These are phyloP conservation scores for Lanius ludovicianus DNA, from an alignment of 2,113 vertebrate genomes.

Conservation along the genomic window DNA sequence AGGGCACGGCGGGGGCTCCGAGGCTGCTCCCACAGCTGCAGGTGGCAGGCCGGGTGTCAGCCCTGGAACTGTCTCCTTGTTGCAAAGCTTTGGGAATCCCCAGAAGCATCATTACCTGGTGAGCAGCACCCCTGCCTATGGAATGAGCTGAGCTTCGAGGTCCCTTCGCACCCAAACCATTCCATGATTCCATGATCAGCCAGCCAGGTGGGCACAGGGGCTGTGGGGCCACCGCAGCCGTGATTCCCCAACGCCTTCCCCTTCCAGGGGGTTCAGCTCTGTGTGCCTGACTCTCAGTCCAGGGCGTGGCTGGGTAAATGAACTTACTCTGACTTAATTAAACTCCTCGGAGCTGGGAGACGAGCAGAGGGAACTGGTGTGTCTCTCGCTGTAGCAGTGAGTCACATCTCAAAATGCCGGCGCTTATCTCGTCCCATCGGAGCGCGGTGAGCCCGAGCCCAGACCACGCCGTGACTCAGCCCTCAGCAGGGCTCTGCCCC, in stretches of 20 bases:
- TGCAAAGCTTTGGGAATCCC: not conserved
- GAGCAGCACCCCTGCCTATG: not conserved
- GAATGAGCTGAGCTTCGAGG: not conserved
- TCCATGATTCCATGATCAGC: not conserved
- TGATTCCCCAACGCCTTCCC: not conserved
- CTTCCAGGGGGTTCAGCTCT: not conserved
- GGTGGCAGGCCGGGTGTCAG: not conserved
- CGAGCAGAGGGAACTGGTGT: not conserved
- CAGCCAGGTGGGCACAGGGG: not conserved
- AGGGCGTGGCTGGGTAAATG: constrained; percentile 39
- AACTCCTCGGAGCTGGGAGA: not conserved
- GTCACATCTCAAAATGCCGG: not conserved
- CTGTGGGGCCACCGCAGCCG: accelerated
- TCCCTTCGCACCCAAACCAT: not conserved
- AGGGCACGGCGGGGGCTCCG: accelerated
- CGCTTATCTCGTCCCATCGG: not conserved
- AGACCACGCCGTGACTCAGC: accelerated
- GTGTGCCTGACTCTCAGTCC: not conserved
- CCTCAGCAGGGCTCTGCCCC: not conserved
- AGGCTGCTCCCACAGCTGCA: not conserved
- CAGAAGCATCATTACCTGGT: accelerated
- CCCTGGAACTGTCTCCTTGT: accelerated
- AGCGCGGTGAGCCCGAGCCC: not conserved
- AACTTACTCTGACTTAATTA: not conserved
- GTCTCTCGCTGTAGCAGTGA: not conserved